Conservation (phyloP, 2,113 vertebrate species). For the Lates calcarifer region DNA sequence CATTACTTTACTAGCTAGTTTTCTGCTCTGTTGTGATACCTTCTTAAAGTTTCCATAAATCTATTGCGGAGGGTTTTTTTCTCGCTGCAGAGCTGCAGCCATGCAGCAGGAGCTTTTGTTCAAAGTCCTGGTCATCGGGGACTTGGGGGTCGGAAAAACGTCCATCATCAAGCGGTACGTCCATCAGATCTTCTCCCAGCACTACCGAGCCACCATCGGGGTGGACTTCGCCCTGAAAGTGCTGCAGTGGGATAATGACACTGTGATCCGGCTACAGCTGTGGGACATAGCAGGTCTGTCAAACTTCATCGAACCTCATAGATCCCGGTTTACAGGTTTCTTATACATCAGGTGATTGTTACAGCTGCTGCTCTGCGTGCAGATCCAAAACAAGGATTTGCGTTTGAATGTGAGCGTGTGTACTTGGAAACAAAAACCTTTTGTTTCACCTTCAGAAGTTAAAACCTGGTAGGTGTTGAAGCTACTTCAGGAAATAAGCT, state of each 20-base stretch:
- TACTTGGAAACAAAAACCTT: slow-evolving; percentile 11
- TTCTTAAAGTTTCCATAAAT: not conserved
- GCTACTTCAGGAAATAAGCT: not conserved
- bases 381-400: not conserved
- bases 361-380: not conserved
- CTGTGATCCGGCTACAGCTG: slow-evolving; percentile 85
- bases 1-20: not conserved
- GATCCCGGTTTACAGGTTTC: not conserved
- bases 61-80: not conserved
- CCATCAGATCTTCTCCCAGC: slow-evolving; percentile 87
- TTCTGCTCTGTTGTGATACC: not conserved
- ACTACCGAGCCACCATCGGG: slow-evolving; percentile 86
- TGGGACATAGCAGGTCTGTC: slow-evolving; percentile 87
- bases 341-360: slow-evolving; percentile 9
- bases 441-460: slow-evolving; percentile 21
- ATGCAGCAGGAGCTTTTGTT: slow-evolving; percentile 86
- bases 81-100: slow-evolving; percentile 12
- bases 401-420: not conserved
- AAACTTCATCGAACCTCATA: not conserved
- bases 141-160: slow-evolving; percentile 86
- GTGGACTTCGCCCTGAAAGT: slow-evolving; percentile 88
- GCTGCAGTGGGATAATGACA: slow-evolving; percentile 82
- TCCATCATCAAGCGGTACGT: slow-evolving; percentile 87
- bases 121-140: slow-evolving; percentile 86
- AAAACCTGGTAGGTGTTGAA: not conserved